Evolutionary conservation across 2,797 vertebrate species (phyloP).

Genomic region (Rhinatrema bivittatum): DNA sequence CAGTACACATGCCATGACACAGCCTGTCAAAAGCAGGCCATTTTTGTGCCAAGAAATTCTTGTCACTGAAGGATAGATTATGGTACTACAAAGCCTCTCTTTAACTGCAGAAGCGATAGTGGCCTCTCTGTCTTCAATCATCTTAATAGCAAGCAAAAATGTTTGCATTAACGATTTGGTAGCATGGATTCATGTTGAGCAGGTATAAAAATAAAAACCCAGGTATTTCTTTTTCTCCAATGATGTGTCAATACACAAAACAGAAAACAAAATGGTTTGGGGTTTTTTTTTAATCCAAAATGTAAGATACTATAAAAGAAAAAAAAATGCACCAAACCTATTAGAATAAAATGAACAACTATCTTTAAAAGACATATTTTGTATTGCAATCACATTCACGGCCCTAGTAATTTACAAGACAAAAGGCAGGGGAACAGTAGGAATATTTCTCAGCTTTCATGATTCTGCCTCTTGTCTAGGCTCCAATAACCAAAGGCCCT

Average conservation of each 20-base stretch:
- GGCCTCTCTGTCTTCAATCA: neutral
- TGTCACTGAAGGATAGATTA: constrained; percentile 25
- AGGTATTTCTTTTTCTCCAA: too few relatives aligned
- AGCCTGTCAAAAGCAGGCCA: constrained; percentile 22
- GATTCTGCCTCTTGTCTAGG: constrained; percentile 13
- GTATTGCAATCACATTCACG: constrained; percentile 12
- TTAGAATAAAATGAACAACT: too few relatives aligned
- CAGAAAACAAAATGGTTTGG: too few relatives aligned
- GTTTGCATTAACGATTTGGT: neutral
- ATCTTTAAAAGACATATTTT: too few relatives aligned
- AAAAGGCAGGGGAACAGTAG: neutral
- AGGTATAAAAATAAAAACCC: too few relatives aligned
- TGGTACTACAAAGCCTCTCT: constrained; percentile 16
- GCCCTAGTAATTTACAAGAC: constrained; percentile 12
- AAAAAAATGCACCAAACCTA: neutral
- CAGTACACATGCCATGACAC: constrained; percentile 4
- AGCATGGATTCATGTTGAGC: neutral
- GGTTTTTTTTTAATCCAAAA: too few relatives aligned
- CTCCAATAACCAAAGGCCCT: constrained; percentile 1
- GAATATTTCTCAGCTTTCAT: neutral
- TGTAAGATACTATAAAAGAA: neutral
- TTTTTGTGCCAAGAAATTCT: constrained; percentile 13
- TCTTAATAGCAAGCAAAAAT: constrained; percentile 1
- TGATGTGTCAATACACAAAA: too few relatives aligned
- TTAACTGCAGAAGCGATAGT: constrained; percentile 19